phyloP scores from a whole-genome alignment of 2,113 vertebrate species.

The Heloderma charlesbogerti region DNA sequence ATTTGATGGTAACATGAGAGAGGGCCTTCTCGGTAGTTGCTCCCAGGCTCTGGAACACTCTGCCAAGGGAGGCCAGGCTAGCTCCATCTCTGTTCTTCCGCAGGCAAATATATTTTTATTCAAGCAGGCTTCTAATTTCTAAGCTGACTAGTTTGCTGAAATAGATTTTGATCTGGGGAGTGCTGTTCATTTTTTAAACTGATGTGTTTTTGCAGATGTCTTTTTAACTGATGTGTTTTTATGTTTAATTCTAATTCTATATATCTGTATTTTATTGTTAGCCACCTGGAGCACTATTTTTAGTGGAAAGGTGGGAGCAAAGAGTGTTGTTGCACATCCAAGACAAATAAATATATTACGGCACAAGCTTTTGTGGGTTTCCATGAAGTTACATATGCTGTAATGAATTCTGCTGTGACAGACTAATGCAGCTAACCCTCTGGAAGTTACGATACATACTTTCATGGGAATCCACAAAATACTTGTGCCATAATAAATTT shows the following conservation, averaged over 20 bases:
- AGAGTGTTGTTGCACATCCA: background rate
- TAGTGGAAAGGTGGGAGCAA: background rate
- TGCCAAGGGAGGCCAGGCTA: background rate
- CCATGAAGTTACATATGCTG: background rate
- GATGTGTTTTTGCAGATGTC: no score
- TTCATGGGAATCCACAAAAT: background rate
- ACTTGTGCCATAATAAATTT: background rate
- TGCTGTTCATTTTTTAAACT: no score
- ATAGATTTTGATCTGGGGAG: background rate
- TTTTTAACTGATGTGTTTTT: no score
- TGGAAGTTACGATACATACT: background rate
- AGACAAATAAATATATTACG: background rate
- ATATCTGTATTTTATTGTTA: no score
- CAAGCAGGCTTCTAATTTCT: background rate
- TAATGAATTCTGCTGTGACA: background rate
- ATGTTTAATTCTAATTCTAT: no score
- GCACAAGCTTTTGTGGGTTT: background rate
- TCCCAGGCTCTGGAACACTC: background rate
- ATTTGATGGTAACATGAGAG: background rate
- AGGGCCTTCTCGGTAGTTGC: background rate
- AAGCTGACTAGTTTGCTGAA: background rate
- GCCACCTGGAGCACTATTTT: no score
- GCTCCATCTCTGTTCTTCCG: background rate
- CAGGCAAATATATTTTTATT: background rate
- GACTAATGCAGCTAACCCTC: background rate